Evolutionary conservation across 2,797 vertebrate genomes (phyloP), one percentile per base, ranked within the genome.

Genomic region (Setipinna tenuifilis): DNA sequence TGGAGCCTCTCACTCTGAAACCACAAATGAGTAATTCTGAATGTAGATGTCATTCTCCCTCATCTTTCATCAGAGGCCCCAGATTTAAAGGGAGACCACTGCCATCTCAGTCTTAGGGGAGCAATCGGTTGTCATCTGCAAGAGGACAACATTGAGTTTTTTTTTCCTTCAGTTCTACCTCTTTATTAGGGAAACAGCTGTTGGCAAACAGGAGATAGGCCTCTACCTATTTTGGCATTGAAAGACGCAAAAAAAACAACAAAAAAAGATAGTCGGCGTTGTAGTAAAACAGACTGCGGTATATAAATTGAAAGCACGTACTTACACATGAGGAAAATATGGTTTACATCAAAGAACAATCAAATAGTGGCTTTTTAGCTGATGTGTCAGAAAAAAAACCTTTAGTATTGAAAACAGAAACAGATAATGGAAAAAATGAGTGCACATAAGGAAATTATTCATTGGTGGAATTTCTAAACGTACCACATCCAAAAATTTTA

Each of bases 351-450:
- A 90, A 81, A 61, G 81, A 87, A 25, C 50, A 86, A 83, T 89
- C 50, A 58, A 21, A 88, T 35, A 83, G 65, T 61, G 17, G 17
- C 28, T 61, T 46, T 88, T 88, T 86, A 61, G 81, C 82, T 83
- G 80, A 81, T 58, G 35, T 59, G 21, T 46, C 50, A 54, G 54
- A 85, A 23, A 81, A n/a, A 85, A 86, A 58, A 68, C 71, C 65
- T 35, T 57, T 71, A 71, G 61, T 75, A 82, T 86, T 82, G 86
- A 89, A 86, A 71, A 50, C 84, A 84, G 62, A 57, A 62, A 88
- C 89, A 86, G 83, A 78, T 85, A 85, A 89, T 89, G 88, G 88
- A 90, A 91, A 89, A 87, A 85, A 80, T 82, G 78, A 88, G 71
- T 5, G 58, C 31, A 44, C 82, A 80, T 84, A 58, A 86, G 83